Percentiles rank a stretch among this genome's conserved stretches.
phyloP scores from a whole-genome alignment of 1,140 invertebrate species.

The Platyscapa corneri region DNA sequence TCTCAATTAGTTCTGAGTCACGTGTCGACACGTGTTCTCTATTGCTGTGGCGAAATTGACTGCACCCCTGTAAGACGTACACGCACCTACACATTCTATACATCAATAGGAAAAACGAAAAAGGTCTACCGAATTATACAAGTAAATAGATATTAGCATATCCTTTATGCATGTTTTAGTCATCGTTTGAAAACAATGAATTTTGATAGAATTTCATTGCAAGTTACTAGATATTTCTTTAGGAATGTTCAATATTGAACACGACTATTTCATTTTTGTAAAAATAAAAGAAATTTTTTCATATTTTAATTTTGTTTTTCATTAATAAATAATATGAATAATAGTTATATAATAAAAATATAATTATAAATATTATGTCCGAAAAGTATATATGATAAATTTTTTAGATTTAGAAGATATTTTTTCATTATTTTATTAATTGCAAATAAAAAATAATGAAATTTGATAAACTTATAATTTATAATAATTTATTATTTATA shows the following conservation, averaged over 20 bases:
- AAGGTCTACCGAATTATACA: not conserved
- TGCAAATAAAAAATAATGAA: too few species aligned
- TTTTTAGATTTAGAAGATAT: too few species aligned
- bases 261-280: not conserved
- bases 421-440: too few species aligned
- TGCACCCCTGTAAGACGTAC: not conserved
- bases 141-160: not conserved
- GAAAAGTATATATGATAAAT: too few species aligned
- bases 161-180: not conserved
- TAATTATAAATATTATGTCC: too few species aligned
- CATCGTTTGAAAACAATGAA: not conserved
- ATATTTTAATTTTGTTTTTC: not conserved
- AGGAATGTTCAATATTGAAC: not conserved
- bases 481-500: too few species aligned
- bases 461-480: too few species aligned
- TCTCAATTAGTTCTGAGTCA: conserved; percentile 73
- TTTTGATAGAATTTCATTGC: conserved; percentile 3
- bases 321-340: too few species aligned
- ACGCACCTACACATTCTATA: not conserved
- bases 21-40: conserved; percentile 69
- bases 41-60: not conserved
- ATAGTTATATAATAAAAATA: too few species aligned
- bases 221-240: not conserved
- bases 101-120: not conserved
- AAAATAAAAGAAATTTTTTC: not conserved